These are phyloP conservation scores for Crossaster papposus DNA, from an alignment of 53 echinoderm and acorn worm genomes.

Conservation along the genomic window DNA sequence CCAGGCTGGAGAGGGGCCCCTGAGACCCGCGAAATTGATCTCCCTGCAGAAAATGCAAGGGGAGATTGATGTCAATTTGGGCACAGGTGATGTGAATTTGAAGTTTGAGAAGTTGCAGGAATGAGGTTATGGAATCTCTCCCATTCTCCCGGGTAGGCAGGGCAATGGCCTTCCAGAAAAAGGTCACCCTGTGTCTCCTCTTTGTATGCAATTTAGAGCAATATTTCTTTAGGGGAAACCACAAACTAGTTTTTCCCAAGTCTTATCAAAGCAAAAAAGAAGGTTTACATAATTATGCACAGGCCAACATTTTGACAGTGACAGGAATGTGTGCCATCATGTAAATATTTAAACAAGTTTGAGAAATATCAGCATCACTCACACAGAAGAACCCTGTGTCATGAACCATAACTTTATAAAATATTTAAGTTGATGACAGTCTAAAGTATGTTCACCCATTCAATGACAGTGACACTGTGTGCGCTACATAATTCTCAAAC, in stretches of 20 bases:
- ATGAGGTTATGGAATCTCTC: conserved; percentile 39
- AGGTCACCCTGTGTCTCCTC: conserved; percentile 4
- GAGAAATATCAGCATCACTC: conserved; percentile 4
- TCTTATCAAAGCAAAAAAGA: background rate
- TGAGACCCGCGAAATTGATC: conserved; percentile 60
- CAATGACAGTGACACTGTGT: background rate
- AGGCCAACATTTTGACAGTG: background rate
- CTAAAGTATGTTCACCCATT: conserved; percentile 30
- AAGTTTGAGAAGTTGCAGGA: conserved; percentile 62
- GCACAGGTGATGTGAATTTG: conserved; percentile 65
- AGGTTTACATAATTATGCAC: background rate
- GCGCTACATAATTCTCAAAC: background rate
- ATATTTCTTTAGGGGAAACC: background rate
- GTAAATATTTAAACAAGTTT: background rate
- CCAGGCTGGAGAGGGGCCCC: conserved; percentile 22
- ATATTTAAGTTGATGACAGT: conserved; percentile 34
- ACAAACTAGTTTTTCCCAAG: background rate
- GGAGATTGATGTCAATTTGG: conserved; percentile 64
- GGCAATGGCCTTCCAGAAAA: conserved; percentile 49
- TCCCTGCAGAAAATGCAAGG: conserved; percentile 56
- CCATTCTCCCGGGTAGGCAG: conserved; percentile 6
- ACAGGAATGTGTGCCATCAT: background rate
- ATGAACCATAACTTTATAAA: conserved; percentile 24
- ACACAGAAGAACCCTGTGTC: background rate
- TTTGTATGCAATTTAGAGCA: background rate